Evolutionary conservation across 1,140 invertebrate genomes (phyloP).

Genomic region (Drosophila arawakana): DNA sequence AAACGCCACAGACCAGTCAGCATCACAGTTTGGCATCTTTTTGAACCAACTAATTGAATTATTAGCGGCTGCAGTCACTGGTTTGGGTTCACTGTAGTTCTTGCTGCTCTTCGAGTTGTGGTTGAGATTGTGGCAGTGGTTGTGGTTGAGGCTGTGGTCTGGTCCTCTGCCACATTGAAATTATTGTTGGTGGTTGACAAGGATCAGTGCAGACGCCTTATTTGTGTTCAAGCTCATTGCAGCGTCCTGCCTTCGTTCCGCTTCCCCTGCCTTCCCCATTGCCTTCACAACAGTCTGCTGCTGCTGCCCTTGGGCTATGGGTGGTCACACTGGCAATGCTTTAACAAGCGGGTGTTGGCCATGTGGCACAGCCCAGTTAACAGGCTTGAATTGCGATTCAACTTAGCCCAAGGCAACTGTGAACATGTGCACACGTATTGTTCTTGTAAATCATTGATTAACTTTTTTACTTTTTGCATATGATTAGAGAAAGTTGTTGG

Average conservation of each 20-base stretch:
- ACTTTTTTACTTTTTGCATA: conserved; percentile 74
- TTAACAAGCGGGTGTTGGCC: conserved; percentile 71
- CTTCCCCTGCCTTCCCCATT: not conserved
- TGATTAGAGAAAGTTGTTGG: conserved; percentile 69
- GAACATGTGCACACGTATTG: conserved; percentile 79
- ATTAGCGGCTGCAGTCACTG: conserved; percentile 60
- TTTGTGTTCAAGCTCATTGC: conserved; percentile 79
- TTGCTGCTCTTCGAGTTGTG: not conserved
- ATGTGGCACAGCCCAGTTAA: conserved; percentile 28
- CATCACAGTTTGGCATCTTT: conserved; percentile 67
- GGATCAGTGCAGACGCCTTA: conserved; percentile 81
- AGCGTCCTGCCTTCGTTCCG: conserved; percentile 28
- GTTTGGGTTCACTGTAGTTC: conserved; percentile 17
- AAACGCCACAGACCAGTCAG: conserved; percentile 16
- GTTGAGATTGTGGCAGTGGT: conserved; percentile 25
- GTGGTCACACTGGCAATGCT: conserved; percentile 42
- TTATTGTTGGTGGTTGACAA: conserved; percentile 81
- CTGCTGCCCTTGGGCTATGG: conserved; percentile 60
- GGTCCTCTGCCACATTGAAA: conserved; percentile 57
- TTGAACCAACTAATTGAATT: conserved; percentile 78
- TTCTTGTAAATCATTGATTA: conserved; percentile 82
- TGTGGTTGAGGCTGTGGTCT: conserved; percentile 19
- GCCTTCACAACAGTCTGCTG: conserved; percentile 2
- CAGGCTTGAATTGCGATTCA: conserved; percentile 34
- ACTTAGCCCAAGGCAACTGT: conserved; percentile 43